These are phyloP conservation scores for Tachina fera DNA, from an alignment of 2,888 invertebrate genomes.

Conservation along the genomic window DNA sequence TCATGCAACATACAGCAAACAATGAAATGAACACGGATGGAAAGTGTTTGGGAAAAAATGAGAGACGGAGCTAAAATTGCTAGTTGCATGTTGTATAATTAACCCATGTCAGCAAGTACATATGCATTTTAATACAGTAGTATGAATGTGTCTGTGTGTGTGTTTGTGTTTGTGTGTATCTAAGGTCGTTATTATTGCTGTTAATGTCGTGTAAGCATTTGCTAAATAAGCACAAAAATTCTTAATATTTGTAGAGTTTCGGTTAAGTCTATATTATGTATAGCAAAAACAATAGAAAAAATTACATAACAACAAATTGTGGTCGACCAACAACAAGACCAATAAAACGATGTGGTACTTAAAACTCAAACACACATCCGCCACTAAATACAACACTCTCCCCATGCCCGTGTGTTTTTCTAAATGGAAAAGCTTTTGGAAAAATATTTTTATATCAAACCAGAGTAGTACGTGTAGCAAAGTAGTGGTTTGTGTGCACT, in stretches of 20 bases:
- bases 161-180: neutral
- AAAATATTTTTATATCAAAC: slow-evolving; percentile 23
- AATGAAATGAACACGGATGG: slow-evolving; percentile 53
- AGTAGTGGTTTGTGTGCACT: slow-evolving; percentile 1
- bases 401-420: neutral
- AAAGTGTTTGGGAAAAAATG: neutral
- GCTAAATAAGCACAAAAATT: slow-evolving; percentile 71
- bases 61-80: slow-evolving; percentile 26
- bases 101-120: slow-evolving; percentile 64
- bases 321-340: slow-evolving; percentile 58
- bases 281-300: slow-evolving; percentile 34
- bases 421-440: slow-evolving; percentile 26
- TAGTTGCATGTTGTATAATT: slow-evolving; percentile 65
- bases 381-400: neutral
- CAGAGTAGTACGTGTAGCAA: slow-evolving; percentile 19
- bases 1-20: slow-evolving; percentile 58
- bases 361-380: neutral
- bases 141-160: neutral
- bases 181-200: slow-evolving; percentile 51
- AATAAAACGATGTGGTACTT: slow-evolving; percentile 41
- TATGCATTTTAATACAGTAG: neutral
- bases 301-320: slow-evolving; percentile 62
- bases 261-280: slow-evolving; percentile 14
- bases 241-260: slow-evolving; percentile 58
- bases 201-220: slow-evolving; percentile 71